Percentiles rank a stretch among this genome's conserved stretches.
These are phyloP conservation scores for Zaprionus vittiger DNA, from an alignment of 1,140 invertebrate genomes.

Conservation along the genomic window DNA sequence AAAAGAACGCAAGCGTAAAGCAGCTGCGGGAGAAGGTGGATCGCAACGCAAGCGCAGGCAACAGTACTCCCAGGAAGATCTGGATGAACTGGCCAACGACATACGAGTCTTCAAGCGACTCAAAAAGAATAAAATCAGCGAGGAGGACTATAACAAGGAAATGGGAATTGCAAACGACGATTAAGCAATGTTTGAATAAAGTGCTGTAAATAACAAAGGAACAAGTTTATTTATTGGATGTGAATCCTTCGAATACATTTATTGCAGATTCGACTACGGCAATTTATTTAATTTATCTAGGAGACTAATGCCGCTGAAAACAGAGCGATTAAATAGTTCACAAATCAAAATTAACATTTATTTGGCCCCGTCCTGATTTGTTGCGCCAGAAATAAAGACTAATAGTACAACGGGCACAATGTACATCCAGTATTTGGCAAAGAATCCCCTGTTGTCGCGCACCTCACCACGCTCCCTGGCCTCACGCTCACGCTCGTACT, in stretches of 20 bases:
- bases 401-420: slow-evolving; percentile 95
- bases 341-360: slow-evolving; percentile 40
- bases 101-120: slow-evolving; percentile 94
- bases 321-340: slow-evolving; percentile 10
- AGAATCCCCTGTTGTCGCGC: slow-evolving; percentile 96
- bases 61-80: slow-evolving; percentile 89
- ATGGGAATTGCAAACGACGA: slow-evolving; percentile 85
- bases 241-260: neutral
- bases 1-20: slow-evolving; percentile 84
- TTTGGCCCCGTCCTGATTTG: slow-evolving; percentile 89
- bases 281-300: slow-evolving; percentile 9
- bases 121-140: slow-evolving; percentile 92
- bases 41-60: slow-evolving; percentile 85
- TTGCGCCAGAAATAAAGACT: slow-evolving; percentile 92
- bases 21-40: slow-evolving; percentile 73
- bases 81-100: slow-evolving; percentile 93
- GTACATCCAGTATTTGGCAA: slow-evolving; percentile 99
- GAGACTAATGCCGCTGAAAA: neutral
- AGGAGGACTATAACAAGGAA: slow-evolving; percentile 87
- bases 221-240: neutral
- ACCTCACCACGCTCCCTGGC: slow-evolving; percentile 95
- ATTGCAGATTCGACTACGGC: neutral
- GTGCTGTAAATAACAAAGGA: slow-evolving; percentile 26
- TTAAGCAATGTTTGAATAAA: slow-evolving; percentile 16
- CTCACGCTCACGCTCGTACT: slow-evolving; percentile 94